Conservation (phyloP, 2,797 vertebrate species). For the Halcyon smyrnensis region DNA sequence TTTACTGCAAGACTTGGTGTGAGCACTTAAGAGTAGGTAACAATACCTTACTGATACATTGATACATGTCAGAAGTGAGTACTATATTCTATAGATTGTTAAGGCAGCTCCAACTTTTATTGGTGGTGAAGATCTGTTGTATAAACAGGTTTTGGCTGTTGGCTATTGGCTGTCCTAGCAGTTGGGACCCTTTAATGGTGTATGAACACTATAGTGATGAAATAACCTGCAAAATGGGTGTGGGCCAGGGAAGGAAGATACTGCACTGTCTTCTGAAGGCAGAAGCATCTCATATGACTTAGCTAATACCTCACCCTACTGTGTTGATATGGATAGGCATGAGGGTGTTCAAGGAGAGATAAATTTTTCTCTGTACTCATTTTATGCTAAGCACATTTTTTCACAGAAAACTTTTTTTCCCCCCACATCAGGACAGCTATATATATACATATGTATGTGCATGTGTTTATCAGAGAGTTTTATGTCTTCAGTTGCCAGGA, state of each 20-base stretch:
- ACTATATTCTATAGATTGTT: not conserved
- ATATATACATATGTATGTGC: fast-evolving
- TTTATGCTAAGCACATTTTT: not conserved
- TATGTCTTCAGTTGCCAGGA: not conserved
- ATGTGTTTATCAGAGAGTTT: not conserved
- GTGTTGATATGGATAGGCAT: not conserved
- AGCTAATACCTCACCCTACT: not conserved
- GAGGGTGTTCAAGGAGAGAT: not conserved
- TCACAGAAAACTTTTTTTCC: not conserved
- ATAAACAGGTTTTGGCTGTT: not conserved
- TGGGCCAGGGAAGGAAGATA: not conserved
- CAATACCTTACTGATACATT: not conserved
- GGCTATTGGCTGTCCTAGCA: not conserved
- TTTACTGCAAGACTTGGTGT: not conserved
- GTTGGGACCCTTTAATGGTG: not conserved
- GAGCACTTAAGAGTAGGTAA: not conserved
- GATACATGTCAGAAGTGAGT: not conserved
- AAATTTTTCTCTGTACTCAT: not conserved
- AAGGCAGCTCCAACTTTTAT: not conserved
- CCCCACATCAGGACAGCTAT: not conserved
- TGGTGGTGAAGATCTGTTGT: not conserved
- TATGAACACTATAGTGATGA: not conserved
- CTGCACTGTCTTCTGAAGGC: not conserved
- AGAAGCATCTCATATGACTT: not conserved
- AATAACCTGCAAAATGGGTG: not conserved